Evolutionary conservation across 2,888 invertebrate genomes (phyloP).

Genomic region (Epinotia brunnichana): DNA sequence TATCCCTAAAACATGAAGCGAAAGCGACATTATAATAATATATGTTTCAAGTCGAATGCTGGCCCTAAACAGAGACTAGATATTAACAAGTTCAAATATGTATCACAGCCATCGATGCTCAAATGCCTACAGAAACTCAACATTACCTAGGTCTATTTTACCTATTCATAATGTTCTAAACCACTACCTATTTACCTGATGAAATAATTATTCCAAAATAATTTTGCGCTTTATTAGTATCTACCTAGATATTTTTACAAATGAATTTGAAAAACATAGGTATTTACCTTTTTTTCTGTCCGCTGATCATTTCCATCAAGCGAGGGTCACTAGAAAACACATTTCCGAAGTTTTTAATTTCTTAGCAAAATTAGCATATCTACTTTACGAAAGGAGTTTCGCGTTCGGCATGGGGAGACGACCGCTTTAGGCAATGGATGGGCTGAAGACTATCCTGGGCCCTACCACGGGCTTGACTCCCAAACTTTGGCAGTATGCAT

Average conservation of each 20-base stretch:
- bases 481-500: conserved; percentile 15
- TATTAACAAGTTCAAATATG: no score
- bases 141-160: no score
- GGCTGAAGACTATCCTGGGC: conserved; percentile 28
- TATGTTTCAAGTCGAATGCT: no score
- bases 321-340: conserved; percentile 1
- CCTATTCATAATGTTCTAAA: no score
- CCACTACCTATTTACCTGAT: no score
- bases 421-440: conserved; percentile 37
- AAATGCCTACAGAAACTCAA: no score
- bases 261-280: not conserved
- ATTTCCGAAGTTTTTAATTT: not conserved
- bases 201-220: no score
- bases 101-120: no score
- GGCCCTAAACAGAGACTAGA: no score
- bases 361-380: not conserved
- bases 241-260: not conserved
- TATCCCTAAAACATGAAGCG: no score
- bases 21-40: no score
- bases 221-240: no score
- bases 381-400: not conserved
- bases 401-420: conserved; percentile 21
- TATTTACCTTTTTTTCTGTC: conserved; percentile 1
- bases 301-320: not conserved
- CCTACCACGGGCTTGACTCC: not conserved